Conservation (phyloP, 2,888 invertebrate species). For the Ennomos erosarius region DNA sequence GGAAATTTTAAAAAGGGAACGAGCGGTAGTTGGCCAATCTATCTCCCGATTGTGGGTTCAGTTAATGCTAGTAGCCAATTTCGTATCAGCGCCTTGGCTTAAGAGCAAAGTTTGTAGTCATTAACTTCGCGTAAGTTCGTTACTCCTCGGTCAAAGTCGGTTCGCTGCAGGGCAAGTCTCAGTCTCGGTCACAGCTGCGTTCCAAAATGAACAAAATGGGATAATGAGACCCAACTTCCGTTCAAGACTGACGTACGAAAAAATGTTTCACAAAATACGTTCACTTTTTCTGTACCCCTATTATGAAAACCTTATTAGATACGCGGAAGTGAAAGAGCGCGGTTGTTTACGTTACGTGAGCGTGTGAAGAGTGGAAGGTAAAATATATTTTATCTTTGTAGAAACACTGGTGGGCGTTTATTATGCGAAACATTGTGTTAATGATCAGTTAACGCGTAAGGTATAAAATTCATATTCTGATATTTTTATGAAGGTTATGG, state of each 20-base stretch:
- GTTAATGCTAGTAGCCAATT: constrained; percentile 61
- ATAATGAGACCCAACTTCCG: constrained; percentile 51
- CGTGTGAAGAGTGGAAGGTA: constrained; percentile 19
- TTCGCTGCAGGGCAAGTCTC: constrained; percentile 40
- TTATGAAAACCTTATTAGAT: constrained; percentile 41
- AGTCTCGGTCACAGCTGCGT: constrained; percentile 54
- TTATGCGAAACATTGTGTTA: too few species aligned
- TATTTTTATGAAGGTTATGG: too few species aligned
- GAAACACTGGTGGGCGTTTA: constrained; percentile 7
- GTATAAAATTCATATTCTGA: too few species aligned
- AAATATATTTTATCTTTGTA: constrained; percentile 16
- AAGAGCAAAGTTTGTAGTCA: constrained; percentile 60
- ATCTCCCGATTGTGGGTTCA: constrained; percentile 57
- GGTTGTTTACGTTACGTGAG: constrained; percentile 29
- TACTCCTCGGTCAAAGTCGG: constrained; percentile 46
- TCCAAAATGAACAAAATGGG: constrained; percentile 58
- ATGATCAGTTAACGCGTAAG: too few species aligned
- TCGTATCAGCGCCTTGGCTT: constrained; percentile 45
- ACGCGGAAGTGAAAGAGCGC: constrained; percentile 30
- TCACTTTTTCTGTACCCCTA: constrained; percentile 37
- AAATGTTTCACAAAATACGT: constrained; percentile 41
- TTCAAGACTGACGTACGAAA: constrained; percentile 33
- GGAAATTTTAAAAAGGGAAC: constrained; percentile 40
- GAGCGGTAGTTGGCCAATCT: constrained; percentile 46
- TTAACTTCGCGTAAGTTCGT: constrained; percentile 69